Percentiles rank a stretch among this genome's conserved stretches.
Conservation (phyloP, 2,797 vertebrate genomes). For the Leptoclinus maculatus region DNA sequence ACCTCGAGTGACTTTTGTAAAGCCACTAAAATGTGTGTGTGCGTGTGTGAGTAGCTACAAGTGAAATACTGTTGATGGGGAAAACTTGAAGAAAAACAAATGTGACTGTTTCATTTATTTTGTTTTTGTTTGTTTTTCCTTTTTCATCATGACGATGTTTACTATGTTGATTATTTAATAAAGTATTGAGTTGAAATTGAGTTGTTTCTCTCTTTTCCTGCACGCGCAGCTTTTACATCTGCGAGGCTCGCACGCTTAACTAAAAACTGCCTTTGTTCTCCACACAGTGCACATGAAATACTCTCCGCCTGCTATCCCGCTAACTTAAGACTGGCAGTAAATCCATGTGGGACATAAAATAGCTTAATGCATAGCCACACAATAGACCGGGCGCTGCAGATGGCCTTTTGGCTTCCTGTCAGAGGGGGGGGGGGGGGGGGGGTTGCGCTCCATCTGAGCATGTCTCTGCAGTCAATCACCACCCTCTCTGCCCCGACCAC, state of each 20-base stretch:
- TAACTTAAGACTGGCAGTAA: conserved; percentile 62
- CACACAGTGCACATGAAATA: conserved; percentile 27
- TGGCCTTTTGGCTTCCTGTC: conserved; percentile 65
- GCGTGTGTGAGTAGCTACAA: conserved; percentile 30
- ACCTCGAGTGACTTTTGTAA: conserved; percentile 66
- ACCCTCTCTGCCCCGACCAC: conserved; percentile 24
- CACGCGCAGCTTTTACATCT: conserved; percentile 30
- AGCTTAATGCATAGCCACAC: conserved; percentile 53
- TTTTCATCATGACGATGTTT: conserved; percentile 72
- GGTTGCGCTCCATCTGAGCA: conserved; percentile 55
- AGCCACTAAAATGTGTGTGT: conserved; percentile 50
- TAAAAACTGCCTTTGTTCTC: conserved; percentile 53
- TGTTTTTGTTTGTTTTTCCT: conserved; percentile 53
- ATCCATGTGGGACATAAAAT: conserved; percentile 68
- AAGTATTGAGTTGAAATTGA: conserved; percentile 73
- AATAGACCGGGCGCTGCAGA: conserved; percentile 59
- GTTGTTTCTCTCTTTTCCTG: not conserved
- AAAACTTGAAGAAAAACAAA: conserved; percentile 78
- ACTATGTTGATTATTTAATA: conserved; percentile 83
- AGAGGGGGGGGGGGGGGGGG: conserved; percentile 7
- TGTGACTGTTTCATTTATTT: conserved; percentile 62
- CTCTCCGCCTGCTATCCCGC: conserved; percentile 31
- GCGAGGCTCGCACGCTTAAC: conserved; percentile 33
- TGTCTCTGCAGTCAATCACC: conserved; percentile 56
- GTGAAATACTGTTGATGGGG: conserved; percentile 49